Base-by-base conservation (phyloP, 2,888 invertebrate species). In the Ceraclea dissimilis region DNA sequence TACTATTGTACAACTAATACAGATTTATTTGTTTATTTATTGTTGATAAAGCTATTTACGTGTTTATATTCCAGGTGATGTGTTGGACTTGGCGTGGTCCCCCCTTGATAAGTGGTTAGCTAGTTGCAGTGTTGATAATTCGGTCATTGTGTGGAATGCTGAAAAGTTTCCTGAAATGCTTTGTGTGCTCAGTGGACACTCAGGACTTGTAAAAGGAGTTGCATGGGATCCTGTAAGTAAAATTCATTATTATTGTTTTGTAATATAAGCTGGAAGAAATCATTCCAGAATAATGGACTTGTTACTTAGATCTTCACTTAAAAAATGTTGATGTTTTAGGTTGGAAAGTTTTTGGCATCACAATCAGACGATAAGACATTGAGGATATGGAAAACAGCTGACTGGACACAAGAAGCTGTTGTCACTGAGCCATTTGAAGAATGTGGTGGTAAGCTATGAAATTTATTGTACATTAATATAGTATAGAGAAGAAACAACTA, bases 131-230 rank as follows among this genome's bases (percentile, higher is more conserved):
- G 90, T 99, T 0, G 99, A 99, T 72, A 97, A 97, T 69, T 90
- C 90, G 1, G 87, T 98, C n/a, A 93, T 97, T 49, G 85, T 99
- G 46, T 99, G 99, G 98, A 94, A 97, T 70, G 92, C 91, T 0
- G 85, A 87, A 51, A 90, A 93, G 64, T 88, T 96, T 69, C 94
- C 88, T 0, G 84, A 86, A 64, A 85, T 89, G 72, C 80, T 95
- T 2, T 85, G 88, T 11, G 86, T 89, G 10, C 75, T 98, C 10
- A 89, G 86, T 66, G 96, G 94, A 0, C 98, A 99, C 67, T 85
- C 88, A 0, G 93, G 96, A 0, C 79, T 97, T 63, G 97, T 98
- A 2, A 97, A 98, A 76, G 99, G 99, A 6, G 90, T 99, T 1
- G 88, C 95, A 2, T 99, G 98, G 97, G 99, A 99, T 76, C 99